phyloP scores from a whole-genome alignment of 2,113 vertebrate species.

The Coptodon rendalli region DNA sequence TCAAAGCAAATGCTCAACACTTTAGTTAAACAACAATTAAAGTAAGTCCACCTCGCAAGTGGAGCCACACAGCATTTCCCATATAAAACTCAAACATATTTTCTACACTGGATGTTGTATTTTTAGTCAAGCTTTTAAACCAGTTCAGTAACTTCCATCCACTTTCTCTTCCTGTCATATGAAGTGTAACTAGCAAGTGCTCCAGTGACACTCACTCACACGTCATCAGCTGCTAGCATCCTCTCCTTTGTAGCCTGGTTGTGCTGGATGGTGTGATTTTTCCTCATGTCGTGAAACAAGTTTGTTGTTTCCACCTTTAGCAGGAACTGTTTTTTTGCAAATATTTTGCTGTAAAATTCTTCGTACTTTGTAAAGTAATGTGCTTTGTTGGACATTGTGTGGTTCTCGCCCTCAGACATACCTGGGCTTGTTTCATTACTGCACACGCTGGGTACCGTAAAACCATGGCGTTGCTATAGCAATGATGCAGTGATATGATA shows the following conservation, averaged over 20 bases:
- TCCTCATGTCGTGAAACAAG: accelerated
- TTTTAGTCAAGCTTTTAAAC: neutral
- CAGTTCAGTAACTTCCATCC: neutral
- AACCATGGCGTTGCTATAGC: neutral
- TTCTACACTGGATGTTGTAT: neutral
- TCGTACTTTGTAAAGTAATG: accelerated
- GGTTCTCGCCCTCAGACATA: neutral
- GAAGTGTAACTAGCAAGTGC: neutral
- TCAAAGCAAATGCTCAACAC: neutral
- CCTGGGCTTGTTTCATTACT: neutral
- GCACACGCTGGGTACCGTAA: neutral
- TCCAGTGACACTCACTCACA: neutral
- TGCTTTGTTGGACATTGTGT: neutral
- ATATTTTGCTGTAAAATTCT: accelerated
- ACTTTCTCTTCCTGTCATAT: neutral
- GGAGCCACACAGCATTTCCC: neutral
- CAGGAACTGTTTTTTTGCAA: neutral
- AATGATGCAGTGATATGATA: neutral
- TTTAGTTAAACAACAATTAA: neutral
- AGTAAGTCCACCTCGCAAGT: accelerated
- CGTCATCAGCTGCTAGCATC: neutral
- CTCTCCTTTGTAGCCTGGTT: neutral
- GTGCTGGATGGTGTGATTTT: neutral
- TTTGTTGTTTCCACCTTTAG: neutral
- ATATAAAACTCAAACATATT: neutral